Percentiles rank a stretch among this genome's conserved stretches.
Evolutionary conservation across 2,113 vertebrate genomes (phyloP).

Genomic region (Heterotis niloticus): DNA sequence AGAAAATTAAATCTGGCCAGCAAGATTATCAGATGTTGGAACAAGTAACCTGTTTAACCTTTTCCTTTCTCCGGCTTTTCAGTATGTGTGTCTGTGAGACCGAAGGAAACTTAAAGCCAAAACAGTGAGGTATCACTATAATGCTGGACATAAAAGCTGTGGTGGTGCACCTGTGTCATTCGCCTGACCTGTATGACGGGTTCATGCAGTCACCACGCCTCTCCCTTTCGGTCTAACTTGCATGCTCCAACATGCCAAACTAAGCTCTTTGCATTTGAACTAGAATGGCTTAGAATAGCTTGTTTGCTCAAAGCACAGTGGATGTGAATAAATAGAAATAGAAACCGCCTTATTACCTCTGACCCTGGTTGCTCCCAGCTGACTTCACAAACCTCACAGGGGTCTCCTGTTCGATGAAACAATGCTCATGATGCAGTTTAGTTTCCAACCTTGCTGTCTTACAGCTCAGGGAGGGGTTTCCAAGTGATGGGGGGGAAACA

Average conservation of each 20-base stretch:
- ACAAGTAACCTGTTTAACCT: neutral
- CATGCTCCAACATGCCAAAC: neutral
- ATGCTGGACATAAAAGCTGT: neutral
- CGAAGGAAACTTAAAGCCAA: neutral
- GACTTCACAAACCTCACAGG: neutral
- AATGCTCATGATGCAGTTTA: too few relatives aligned
- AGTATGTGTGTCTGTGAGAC: neutral
- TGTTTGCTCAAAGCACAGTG: neutral
- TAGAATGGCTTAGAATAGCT: neutral
- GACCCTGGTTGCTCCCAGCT: neutral
- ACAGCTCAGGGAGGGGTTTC: neutral
- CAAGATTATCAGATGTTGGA: neutral
- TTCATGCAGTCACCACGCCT: neutral
- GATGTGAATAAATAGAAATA: neutral
- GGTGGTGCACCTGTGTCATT: neutral
- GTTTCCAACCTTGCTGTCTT: neutral
- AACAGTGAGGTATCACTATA: too few relatives aligned
- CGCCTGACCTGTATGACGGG: neutral
- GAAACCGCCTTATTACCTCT: neutral
- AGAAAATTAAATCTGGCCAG: neutral
- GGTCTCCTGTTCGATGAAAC: neutral
- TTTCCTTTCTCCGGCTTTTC: neutral
- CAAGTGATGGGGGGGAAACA: neutral
- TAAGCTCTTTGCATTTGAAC: conserved; percentile 2
- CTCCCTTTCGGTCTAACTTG: neutral